Evolutionary conservation across 2,888 invertebrate genomes (phyloP).

Genomic region (Drosophila testacea): DNA sequence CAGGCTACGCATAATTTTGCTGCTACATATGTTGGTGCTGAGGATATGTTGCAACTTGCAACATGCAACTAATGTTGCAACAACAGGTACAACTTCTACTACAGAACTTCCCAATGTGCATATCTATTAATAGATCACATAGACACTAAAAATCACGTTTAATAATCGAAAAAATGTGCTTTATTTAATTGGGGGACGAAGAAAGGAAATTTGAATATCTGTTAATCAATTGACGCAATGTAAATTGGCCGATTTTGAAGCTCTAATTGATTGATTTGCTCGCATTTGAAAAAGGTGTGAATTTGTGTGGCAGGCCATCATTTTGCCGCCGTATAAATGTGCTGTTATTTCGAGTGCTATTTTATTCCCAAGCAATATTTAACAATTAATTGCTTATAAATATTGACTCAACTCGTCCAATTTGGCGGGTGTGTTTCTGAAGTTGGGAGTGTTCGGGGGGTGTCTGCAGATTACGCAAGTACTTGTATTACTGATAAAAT

Average conservation of each 20-base stretch:
- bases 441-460: background rate
- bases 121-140: constrained; percentile 31
- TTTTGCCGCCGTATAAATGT: constrained; percentile 73
- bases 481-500: constrained; percentile 27
- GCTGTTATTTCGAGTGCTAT: constrained; percentile 54
- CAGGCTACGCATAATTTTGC: constrained; percentile 7
- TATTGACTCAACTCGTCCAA: constrained; percentile 30
- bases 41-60: constrained; percentile 13
- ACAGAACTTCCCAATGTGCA: constrained; percentile 6
- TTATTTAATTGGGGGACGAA: background rate
- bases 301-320: constrained; percentile 22
- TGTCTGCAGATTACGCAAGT: constrained; percentile 8
- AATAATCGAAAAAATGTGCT: constrained; percentile 44
- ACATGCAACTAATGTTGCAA: background rate
- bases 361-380: constrained; percentile 53
- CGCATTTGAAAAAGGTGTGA: constrained; percentile 30
- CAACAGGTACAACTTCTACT: constrained; percentile 21
- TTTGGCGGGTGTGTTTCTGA: constrained; percentile 20
- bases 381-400: constrained; percentile 62
- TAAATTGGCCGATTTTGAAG: constrained; percentile 53
- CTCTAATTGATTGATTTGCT: constrained; percentile 72
- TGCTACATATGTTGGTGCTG: background rate
- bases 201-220: constrained; percentile 27
- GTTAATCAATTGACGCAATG: constrained; percentile 60
- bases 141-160: constrained; percentile 19